phyloP scores from a whole-genome alignment of 92 coral and sea anemone species.

The Palythoa grandiflora region DNA sequence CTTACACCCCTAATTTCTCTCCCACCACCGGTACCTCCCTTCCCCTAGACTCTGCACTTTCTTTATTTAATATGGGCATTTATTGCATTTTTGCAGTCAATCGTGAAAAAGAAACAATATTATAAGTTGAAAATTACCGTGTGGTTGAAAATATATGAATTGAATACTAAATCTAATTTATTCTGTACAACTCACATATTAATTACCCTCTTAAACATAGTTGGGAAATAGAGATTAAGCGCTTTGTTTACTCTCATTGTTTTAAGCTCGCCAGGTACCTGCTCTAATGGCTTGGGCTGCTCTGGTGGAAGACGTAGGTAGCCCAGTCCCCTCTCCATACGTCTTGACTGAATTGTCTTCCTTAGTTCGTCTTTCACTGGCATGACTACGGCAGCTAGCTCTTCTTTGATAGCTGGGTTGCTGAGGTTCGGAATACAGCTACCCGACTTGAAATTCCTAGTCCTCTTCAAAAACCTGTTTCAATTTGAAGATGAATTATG shows the following conservation, averaged over 20 bases:
- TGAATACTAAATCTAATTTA: too few relatives aligned
- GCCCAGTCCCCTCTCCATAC: slow-evolving; percentile 55
- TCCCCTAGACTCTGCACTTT: too few relatives aligned
- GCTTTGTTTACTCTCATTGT: neutral
- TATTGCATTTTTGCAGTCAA: neutral
- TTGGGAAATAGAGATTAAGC: too few relatives aligned
- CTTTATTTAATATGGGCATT: too few relatives aligned
- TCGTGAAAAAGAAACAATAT: neutral
- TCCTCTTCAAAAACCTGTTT: neutral
- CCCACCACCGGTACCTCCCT: too few relatives aligned
- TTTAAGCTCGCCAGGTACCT: slow-evolving; percentile 33
- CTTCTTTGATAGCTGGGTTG: neutral
- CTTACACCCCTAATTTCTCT: too few relatives aligned
- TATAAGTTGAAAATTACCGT: neutral
- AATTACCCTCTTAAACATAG: too few relatives aligned
- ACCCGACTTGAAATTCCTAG: neutral
- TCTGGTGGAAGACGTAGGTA: slow-evolving; percentile 29
- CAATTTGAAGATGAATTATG: too few relatives aligned
- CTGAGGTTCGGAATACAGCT: neutral
- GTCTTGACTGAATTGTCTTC: slow-evolving; percentile 47
- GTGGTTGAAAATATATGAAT: neutral
- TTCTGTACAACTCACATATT: too few relatives aligned
- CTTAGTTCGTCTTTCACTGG: slow-evolving; percentile 59
- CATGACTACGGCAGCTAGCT: slow-evolving; percentile 21
- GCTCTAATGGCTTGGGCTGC: slow-evolving; percentile 5